phyloP scores from a whole-genome alignment of 2,888 invertebrate species.

The Magallana nippona region DNA sequence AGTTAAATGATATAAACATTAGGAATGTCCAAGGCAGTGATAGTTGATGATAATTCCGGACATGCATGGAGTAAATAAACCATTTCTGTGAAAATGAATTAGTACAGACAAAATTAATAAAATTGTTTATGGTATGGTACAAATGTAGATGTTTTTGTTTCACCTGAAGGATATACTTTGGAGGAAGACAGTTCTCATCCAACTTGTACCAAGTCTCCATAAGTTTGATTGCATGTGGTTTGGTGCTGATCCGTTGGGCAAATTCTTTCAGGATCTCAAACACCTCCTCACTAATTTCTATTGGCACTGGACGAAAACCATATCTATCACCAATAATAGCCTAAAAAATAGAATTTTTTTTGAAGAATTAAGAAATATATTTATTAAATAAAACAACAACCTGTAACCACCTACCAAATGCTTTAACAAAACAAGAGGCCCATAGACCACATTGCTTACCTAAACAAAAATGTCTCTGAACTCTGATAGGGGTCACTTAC shows the following conservation, averaged over 20 bases:
- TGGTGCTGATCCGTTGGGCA: conserved; percentile 55
- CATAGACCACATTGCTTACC: too few species aligned
- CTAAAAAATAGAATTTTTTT: conserved; percentile 39
- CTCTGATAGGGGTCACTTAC: too few species aligned
- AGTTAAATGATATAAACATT: too few species aligned
- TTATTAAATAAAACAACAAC: too few species aligned
- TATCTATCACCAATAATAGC: conserved; percentile 74
- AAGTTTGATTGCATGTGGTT: conserved; percentile 58
- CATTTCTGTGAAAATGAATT: not conserved
- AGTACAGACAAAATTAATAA: not conserved
- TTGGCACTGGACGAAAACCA: conserved; percentile 75
- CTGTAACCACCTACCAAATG: too few species aligned
- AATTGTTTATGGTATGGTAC: not conserved
- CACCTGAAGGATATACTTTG: conserved; percentile 74
- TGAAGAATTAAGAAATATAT: too few species aligned
- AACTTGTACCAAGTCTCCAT: conserved; percentile 73
- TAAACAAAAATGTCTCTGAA: too few species aligned
- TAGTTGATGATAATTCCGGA: too few species aligned
- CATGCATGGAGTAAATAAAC: too few species aligned
- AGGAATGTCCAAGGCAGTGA: too few species aligned
- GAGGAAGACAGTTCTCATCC: conserved; percentile 74
- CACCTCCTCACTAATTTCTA: conserved; percentile 62
- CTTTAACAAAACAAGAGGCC: too few species aligned
- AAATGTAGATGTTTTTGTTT: too few species aligned
- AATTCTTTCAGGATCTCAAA: conserved; percentile 63